phyloP scores from a whole-genome alignment of 2,888 invertebrate species.

The Scaptomyza tumidula region DNA sequence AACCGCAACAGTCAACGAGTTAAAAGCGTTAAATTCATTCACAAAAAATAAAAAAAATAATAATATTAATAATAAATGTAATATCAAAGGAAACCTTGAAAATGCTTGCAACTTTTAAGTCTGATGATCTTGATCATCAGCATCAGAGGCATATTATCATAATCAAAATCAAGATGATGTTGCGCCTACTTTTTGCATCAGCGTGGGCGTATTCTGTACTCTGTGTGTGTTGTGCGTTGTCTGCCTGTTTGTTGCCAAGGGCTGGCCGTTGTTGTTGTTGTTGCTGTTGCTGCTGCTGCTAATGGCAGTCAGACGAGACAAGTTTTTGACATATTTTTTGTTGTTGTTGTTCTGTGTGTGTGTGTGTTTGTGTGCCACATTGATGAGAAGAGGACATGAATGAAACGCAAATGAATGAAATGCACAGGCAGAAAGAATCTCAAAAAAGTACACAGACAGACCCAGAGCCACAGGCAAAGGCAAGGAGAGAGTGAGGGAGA shows the following conservation, averaged over 20 bases:
- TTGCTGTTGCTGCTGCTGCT: conserved; percentile 59
- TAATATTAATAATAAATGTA: neutral
- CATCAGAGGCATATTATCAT: conserved; percentile 38
- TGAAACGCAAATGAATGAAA: conserved; percentile 78
- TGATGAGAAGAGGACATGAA: conserved; percentile 73
- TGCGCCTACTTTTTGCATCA: conserved; percentile 68
- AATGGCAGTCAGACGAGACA: conserved; percentile 80
- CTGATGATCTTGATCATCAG: conserved; percentile 64
- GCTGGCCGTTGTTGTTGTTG: conserved; percentile 41
- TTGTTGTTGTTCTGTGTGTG: conserved; percentile 39
- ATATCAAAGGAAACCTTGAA: conserved; percentile 38
- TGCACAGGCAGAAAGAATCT: conserved; percentile 27
- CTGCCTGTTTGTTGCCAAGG: conserved; percentile 57
- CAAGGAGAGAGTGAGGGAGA: neutral
- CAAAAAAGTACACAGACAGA: neutral
- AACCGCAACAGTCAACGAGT: conserved; percentile 8
- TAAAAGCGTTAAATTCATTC: conserved; percentile 61
- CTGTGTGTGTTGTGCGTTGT: conserved; percentile 4
- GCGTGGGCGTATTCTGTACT: conserved; percentile 42
- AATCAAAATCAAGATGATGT: conserved; percentile 64
- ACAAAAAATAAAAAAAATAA: conserved; percentile 19
- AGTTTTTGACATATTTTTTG: conserved; percentile 80
- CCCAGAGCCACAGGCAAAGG: conserved; percentile 1
- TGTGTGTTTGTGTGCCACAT: conserved; percentile 53
- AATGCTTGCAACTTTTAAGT: conserved; percentile 35